phyloP scores from a whole-genome alignment of 2,113 vertebrate species.

The Suricata suricatta region DNA sequence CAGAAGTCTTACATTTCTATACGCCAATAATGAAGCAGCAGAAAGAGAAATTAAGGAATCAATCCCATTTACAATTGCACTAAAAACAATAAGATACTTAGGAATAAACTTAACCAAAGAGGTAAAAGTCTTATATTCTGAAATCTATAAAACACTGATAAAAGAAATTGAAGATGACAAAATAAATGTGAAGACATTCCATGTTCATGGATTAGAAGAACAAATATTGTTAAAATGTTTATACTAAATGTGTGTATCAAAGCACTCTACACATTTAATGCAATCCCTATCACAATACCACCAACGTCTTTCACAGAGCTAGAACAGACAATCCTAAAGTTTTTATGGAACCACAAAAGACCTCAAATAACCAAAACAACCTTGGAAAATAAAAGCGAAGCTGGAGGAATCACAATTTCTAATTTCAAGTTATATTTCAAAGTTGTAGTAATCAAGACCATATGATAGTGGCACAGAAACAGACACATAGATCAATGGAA shows the following conservation, averaged over 20 bases:
- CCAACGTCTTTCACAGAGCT: not conserved
- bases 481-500: not conserved
- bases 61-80: not conserved
- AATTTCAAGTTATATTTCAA: not conserved
- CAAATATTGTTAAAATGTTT: no score
- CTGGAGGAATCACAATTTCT: no score
- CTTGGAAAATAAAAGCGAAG: no score
- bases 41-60: not conserved
- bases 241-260: no score
- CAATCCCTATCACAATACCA: no score
- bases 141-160: not conserved
- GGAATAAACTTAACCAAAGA: not conserved
- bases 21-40: not conserved
- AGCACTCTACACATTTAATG: no score
- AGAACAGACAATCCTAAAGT: not conserved
- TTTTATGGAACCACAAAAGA: no score
- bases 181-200: no score
- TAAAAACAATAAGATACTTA: not conserved
- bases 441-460: not conserved
- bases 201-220: no score
- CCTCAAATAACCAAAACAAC: no score
- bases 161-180: not conserved
- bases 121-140: not conserved
- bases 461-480: not conserved
- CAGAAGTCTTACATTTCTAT: not conserved